phyloP scores from a whole-genome alignment of 2,113 vertebrate genomes.

The Chaenocephalus aceratus region DNA sequence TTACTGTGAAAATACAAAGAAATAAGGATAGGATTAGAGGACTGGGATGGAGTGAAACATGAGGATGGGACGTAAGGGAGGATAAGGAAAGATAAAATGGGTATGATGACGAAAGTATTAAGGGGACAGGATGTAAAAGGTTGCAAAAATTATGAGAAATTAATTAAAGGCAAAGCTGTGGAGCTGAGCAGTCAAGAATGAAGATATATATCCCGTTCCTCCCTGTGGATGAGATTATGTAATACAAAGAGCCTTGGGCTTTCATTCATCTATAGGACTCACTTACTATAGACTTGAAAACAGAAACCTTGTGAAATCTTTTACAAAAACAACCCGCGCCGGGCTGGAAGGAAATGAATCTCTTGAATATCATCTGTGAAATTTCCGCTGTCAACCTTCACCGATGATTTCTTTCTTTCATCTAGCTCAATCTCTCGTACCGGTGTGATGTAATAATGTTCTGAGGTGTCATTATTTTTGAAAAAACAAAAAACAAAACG shows the following conservation, averaged over 20 bases:
- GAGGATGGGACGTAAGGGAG: conserved; percentile 10
- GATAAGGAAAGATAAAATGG: conserved; percentile 11
- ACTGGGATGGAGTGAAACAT: not conserved
- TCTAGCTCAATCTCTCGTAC: not conserved
- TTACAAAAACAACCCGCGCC: not conserved
- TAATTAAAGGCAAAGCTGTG: conserved; percentile 44
- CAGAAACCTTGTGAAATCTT: not conserved
- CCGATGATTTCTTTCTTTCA: conserved; percentile 13
- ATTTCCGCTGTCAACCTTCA: conserved; percentile 2
- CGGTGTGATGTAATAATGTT: conserved; percentile 22
- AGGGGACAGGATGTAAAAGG: conserved; percentile 12
- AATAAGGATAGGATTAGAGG: not conserved
- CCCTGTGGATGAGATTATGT: conserved; percentile 39
- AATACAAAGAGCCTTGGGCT: conserved; percentile 35
- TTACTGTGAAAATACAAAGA: conserved; percentile 5
- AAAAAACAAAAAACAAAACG: not conserved
- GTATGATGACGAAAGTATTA: conserved; percentile 3
- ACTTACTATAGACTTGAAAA: not conserved
- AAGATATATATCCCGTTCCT: conserved; percentile 24
- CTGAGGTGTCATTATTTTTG: conserved; percentile 14
- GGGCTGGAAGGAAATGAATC: not conserved
- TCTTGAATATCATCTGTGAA: not conserved
- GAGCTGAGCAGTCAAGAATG: conserved; percentile 25
- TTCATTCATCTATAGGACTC: conserved; percentile 29
- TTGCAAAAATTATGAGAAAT: conserved; percentile 35